Percentiles rank a stretch among this genome's conserved stretches.
Conservation (phyloP, 2,797 vertebrate species). For the Potorous gilbertii region DNA sequence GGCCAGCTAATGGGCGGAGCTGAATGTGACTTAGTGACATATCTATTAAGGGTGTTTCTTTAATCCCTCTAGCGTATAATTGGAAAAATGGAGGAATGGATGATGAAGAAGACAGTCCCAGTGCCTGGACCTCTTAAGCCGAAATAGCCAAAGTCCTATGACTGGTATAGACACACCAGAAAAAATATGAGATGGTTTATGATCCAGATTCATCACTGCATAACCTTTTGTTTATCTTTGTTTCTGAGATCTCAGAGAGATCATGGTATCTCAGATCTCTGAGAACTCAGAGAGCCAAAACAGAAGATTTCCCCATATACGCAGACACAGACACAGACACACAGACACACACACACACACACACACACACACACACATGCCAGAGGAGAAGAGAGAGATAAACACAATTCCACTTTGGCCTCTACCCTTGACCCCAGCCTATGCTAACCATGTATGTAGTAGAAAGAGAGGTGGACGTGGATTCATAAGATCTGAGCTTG, state of each 20-base stretch:
- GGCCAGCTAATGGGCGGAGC: constrained; percentile 1
- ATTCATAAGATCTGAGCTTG: background rate
- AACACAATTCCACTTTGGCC: background rate
- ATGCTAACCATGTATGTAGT: background rate
- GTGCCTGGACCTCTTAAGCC: background rate
- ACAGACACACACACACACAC: background rate
- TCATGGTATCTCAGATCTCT: background rate
- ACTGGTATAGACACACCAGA: background rate
- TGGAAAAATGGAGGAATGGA: background rate
- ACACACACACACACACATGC: background rate
- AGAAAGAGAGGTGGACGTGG: background rate
- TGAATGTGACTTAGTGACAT: background rate
- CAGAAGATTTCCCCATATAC: background rate
- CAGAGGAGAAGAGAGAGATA: background rate
- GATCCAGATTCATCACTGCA: background rate
- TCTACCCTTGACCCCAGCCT: background rate
- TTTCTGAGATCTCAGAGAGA: background rate
- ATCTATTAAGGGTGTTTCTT: background rate
- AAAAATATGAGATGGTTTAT: background rate
- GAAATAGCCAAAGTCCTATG: background rate
- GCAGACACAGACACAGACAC: too few species aligned
- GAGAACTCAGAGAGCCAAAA: background rate
- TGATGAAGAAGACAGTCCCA: background rate
- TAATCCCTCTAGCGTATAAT: background rate
- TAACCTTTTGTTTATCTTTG: background rate